A percentile compares a stretch with the other conserved stretches of the same genome.
Conservation (phyloP, 2,797 vertebrate species). For the Enteromius paludinosus region DNA sequence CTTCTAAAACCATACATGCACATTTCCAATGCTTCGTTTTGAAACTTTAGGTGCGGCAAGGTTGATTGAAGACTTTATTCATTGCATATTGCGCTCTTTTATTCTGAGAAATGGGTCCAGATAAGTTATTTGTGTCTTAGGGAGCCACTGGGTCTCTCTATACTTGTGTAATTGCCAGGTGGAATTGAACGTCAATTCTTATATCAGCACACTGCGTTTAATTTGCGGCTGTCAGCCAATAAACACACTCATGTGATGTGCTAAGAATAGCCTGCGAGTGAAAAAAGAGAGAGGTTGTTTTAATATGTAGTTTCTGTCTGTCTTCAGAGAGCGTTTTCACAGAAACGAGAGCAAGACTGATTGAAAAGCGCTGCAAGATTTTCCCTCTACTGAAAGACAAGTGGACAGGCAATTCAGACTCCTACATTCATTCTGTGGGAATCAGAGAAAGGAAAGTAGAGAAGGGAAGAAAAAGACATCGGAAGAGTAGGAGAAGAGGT, state of each 20-base stretch:
- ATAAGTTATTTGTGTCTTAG: conserved; percentile 9
- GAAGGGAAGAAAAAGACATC: neutral
- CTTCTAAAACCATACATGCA: neutral
- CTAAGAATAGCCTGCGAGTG: conserved; percentile 2
- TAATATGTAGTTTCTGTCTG: conserved; percentile 8
- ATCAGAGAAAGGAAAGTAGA: neutral
- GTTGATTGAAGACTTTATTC: neutral
- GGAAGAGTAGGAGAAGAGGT: neutral
- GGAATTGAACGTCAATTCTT: conserved; percentile 39
- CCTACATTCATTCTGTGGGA: conserved; percentile 19
- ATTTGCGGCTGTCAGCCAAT: conserved; percentile 39
- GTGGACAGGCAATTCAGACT: conserved; percentile 17
- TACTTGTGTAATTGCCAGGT: conserved; percentile 26
- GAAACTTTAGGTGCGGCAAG: neutral
- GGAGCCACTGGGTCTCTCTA: neutral
- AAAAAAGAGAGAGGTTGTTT: conserved; percentile 8
- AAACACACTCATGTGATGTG: conserved; percentile 5
- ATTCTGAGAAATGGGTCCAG: neutral
- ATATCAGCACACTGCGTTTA: conserved; percentile 3
- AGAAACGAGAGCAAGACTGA: neutral
- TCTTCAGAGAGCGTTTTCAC: conserved; percentile 31
- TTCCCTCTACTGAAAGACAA: conserved; percentile 2
- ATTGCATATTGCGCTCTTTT: neutral
- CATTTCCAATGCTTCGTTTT: neutral
- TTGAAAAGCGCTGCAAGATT: conserved; percentile 34